Base-by-base conservation (phyloP, 2,797 vertebrate genomes). In the Sciurus carolinensis region DNA sequence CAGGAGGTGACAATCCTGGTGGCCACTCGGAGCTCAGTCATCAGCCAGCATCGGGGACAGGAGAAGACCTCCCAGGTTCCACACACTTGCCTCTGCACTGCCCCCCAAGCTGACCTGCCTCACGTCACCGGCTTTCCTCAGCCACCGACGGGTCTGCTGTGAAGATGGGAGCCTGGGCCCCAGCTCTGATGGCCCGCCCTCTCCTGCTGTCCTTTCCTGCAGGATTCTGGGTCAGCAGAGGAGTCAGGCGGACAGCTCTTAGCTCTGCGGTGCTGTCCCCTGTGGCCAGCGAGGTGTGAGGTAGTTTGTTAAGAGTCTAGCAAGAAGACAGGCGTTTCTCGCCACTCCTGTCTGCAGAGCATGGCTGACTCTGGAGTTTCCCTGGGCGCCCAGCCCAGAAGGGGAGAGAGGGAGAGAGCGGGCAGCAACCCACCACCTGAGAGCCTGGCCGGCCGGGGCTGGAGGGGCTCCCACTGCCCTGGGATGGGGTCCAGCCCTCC, bases 261-360 rank as follows among this genome's bases (percentile, higher is more conserved):
- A 94, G 97, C 97, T 97, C 97, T 96, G 96, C 97, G 5, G 54
- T 97, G 94, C 97, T 97, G 98, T 98, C 98, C 97, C 97, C 91
- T 87, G 96, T 67, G 96, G 83, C 54, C 79, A 81, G 97, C 71
- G 85, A 98, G 92, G 97, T 97, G 97, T 97, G 98, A 98, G 97
- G 91, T 98, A 97, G 98, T 95, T 97, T 36, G 84, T 95, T 97
- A 98, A 96, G 97, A 98, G 97, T 98, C 97, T 98, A 96, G 98
- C 98, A 93, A 97, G 90, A 52, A 80, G n/a, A 62, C 80, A 95
- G 98, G 97, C 96, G 97, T 97, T 97, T 97, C 92, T 98, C 97
- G 97, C 97, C 96, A 96, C 97, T 97, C 95, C 20, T 59, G 85
- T 92, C 92, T 90, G 94, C 90, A 84, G 66, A 79, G 66, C 89